These are phyloP conservation scores for Trissolcus japonicus DNA, from an alignment of 2,888 invertebrate species.

Conservation along the genomic window DNA sequence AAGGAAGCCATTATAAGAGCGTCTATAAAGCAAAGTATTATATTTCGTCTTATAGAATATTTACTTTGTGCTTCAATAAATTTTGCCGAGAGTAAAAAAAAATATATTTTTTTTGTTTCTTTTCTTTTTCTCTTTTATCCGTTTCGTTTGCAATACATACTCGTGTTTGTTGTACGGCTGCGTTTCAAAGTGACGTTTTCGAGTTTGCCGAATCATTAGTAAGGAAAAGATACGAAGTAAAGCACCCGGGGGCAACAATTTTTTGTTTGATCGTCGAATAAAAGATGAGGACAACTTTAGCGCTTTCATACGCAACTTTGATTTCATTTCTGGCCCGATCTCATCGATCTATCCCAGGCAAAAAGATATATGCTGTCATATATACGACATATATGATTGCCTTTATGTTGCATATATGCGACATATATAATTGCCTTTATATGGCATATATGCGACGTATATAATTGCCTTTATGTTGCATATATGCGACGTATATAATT, in stretches of 20 bases:
- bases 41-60: constrained; percentile 58
- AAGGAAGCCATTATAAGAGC: constrained; percentile 58
- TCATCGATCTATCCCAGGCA: too few species aligned
- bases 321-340: too few species aligned
- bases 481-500: too few species aligned
- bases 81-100: constrained; percentile 46
- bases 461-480: too few species aligned
- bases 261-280: constrained; percentile 48
- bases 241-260: constrained; percentile 3
- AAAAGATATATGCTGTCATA: too few species aligned
- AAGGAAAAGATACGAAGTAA: constrained; percentile 13
- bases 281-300: constrained; percentile 22
- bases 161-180: constrained; percentile 23
- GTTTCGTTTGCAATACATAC: constrained; percentile 13
- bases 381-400: too few species aligned
- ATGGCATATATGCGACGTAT: too few species aligned
- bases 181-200: constrained; percentile 45
- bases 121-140: constrained; percentile 10
- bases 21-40: constrained; percentile 57
- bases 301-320: too few species aligned
- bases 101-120: neutral
- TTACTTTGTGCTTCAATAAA: constrained; percentile 58
- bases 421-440: too few species aligned
- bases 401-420: too few species aligned
- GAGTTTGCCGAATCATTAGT: constrained; percentile 54